Conservation (phyloP, 2,113 vertebrate genomes). For the Perca schrenkii region DNA sequence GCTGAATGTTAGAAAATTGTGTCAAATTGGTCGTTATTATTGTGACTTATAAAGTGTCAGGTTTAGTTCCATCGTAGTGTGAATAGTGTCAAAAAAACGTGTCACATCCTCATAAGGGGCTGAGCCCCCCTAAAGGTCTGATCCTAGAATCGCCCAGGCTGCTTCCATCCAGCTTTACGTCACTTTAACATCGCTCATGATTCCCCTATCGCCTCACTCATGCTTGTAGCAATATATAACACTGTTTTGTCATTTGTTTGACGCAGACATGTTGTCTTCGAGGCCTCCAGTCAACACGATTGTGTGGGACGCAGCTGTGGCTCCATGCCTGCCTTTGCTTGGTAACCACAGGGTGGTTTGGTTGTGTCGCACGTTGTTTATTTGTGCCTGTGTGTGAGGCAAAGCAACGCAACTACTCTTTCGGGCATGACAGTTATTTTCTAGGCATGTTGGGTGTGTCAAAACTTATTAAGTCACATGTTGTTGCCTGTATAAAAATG, state of each 20-base stretch:
- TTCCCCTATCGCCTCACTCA: conserved; percentile 40
- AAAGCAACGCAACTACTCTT: conserved; percentile 39
- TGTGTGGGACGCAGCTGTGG: conserved; percentile 74
- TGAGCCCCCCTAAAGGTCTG: too few relatives aligned
- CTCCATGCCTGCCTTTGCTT: conserved; percentile 32
- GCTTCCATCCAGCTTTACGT: conserved; percentile 44
- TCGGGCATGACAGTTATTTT: conserved; percentile 66
- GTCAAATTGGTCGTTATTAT: too few relatives aligned
- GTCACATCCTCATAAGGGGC: too few relatives aligned
- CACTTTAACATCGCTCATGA: conserved; percentile 29
- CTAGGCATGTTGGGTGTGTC: conserved; percentile 78
- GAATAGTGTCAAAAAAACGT: too few relatives aligned
- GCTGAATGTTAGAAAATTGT: too few relatives aligned
- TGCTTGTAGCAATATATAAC: conserved; percentile 59
- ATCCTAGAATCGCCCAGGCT: too few relatives aligned
- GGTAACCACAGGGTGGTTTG: conserved; percentile 64
- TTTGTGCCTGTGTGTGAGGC: conserved; percentile 52
- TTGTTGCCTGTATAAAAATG: conserved; percentile 34
- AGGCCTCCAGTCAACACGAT: conserved; percentile 56
- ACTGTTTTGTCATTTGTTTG: conserved; percentile 69
- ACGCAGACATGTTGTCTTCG: conserved; percentile 68
- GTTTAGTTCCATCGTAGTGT: too few relatives aligned
- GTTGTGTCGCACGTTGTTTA: conserved; percentile 57
- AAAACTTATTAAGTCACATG: conserved; percentile 60
- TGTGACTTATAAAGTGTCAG: too few relatives aligned